Conservation (phyloP, 2,113 vertebrate species). For the Lipophrys pholis region DNA sequence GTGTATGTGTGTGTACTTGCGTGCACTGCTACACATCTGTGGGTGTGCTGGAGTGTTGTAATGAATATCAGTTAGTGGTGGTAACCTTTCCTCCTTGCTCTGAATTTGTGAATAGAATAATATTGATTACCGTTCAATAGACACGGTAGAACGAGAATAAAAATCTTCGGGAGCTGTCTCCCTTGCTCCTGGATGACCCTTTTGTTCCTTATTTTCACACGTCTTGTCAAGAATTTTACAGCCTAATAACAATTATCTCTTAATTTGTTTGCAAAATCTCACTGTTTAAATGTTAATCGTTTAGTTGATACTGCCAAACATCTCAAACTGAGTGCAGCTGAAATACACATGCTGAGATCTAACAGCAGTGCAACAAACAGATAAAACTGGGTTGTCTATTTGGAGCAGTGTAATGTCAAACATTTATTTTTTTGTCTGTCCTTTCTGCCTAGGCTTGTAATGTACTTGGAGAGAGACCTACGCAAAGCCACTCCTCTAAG, state of each 20-base stretch:
- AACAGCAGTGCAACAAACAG: constrained; percentile 1
- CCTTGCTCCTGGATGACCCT: constrained; percentile 14
- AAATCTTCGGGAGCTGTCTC: constrained; percentile 29
- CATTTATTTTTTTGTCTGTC: not conserved
- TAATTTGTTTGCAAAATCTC: too few species aligned
- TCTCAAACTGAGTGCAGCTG: not conserved
- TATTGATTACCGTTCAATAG: constrained; percentile 67
- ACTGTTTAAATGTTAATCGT: not conserved
- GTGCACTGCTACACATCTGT: constrained; percentile 6
- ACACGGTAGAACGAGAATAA: constrained; percentile 51
- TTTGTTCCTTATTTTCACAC: constrained; percentile 15
- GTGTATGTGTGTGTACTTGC: constrained; percentile 25
- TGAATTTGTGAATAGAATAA: constrained; percentile 65
- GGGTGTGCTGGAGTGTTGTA: constrained; percentile 42
- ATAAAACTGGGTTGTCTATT: not conserved
- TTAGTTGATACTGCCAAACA: not conserved
- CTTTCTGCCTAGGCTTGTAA: constrained; percentile 62
- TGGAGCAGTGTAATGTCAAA: not conserved
- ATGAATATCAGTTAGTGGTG: constrained; percentile 55
- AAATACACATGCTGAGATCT: not conserved
- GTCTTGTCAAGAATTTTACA: constrained; percentile 6
- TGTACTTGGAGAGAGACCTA: constrained; percentile 72
- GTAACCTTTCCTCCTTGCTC: constrained; percentile 56
- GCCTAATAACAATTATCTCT: constrained; percentile 5
- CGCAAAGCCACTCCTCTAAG: constrained; percentile 64